Evolutionary conservation across 2,797 vertebrate genomes (phyloP), one percentile per base, ranked within the genome.

Genomic region (Apogon hyalosoma): DNA sequence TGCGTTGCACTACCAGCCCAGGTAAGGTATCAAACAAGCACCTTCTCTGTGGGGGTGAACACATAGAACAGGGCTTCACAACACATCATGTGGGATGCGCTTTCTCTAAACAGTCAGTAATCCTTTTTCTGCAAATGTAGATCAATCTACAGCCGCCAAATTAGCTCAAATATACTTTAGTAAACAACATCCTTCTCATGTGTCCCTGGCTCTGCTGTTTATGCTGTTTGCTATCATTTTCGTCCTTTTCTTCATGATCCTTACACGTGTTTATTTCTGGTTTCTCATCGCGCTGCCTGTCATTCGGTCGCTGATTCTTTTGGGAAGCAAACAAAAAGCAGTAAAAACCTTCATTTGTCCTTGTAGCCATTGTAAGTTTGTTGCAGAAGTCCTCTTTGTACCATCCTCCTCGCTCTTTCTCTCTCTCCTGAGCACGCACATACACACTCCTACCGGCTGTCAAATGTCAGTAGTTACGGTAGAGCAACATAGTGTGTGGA

Each of bases 381-480:
- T 39, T 57, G 51, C 11, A 62, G 11, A 50, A 69, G 66, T 67
- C 39, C 13, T 56, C 50, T 52, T n/a, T 39, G 38, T 19, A 13
- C 47, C 13, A 21, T 42, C 40, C 28, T 9, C 38, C 38, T 19
- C 38, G 21, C 13, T 41, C 16, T 18, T 18, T 13, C 15, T 28
- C n/a, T 33, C 16, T 18, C 18, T 13, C 15, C 15, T 31, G 2
- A 42, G 7, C 21, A 19, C 60, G 46, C 38, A 47, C 50, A 46
- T 14, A 15, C 52, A 58, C 33, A 33, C 60, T 52, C 11, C 33
- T 40, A 8, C 9, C 28, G 62, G 59, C 78, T 70, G 72, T 82
- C 78, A 73, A 52, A 76, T 68, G 72, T 72, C 74, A 80, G 77
- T 24, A n/a, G 60, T 47, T 67, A 47, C 18, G 21, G 61, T 43